A percentile compares a stretch with the other conserved stretches of the same genome.
Evolutionary conservation across 2,888 invertebrate species (phyloP).

Genomic region (Drosophila kokeensis): DNA sequence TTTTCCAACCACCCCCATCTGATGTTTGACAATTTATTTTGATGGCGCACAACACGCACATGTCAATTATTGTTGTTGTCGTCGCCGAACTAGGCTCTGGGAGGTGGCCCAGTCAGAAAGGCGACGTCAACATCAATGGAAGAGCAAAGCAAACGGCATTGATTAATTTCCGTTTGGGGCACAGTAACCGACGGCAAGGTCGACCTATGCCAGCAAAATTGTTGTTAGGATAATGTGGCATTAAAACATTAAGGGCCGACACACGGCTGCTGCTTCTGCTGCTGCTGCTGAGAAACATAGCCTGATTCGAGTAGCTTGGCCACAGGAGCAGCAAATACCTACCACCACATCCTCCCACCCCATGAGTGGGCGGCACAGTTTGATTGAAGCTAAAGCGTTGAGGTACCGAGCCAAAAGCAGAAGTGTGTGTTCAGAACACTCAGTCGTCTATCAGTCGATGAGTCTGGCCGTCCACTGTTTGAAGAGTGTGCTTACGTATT

Average conservation of each 20-base stretch:
- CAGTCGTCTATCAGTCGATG: conserved; percentile 37
- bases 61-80: conserved; percentile 35
- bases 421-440: conserved; percentile 36
- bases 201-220: conserved; percentile 60
- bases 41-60: conserved; percentile 72
- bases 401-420: conserved; percentile 38
- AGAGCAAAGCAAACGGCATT: conserved; percentile 70
- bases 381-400: conserved; percentile 37
- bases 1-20: conserved; percentile 43
- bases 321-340: conserved; percentile 1
- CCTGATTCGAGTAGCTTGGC: background rate
- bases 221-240: conserved; percentile 76
- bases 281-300: background rate
- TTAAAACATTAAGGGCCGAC: conserved; percentile 67
- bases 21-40: conserved; percentile 78
- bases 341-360: background rate
- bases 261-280: conserved; percentile 26
- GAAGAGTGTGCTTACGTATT: conserved; percentile 32
- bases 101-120: conserved; percentile 37
- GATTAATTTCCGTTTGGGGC: conserved; percentile 73
- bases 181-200: conserved; percentile 57
- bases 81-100: conserved; percentile 38
- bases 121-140: conserved; percentile 45
- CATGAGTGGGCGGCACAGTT: conserved; percentile 5
- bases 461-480: conserved; percentile 34